Percentiles rank a stretch among this genome's conserved stretches.
Evolutionary conservation across 2,797 vertebrate genomes (phyloP).

Genomic region (Malurus splendens): DNA sequence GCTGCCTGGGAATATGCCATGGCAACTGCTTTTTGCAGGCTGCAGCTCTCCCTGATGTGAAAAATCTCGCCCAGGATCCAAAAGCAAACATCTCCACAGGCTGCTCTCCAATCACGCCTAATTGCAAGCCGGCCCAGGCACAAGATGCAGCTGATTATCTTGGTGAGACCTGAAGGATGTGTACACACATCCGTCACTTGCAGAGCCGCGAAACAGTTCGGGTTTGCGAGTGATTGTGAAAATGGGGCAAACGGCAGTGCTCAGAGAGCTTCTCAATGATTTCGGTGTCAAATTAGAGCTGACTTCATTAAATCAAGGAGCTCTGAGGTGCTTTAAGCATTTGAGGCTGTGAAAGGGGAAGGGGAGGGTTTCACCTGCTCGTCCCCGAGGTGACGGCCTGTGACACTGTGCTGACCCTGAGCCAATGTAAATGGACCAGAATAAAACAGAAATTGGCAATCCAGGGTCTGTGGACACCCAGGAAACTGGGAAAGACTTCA

Average conservation of each 20-base stretch:
- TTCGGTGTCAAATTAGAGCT: neutral
- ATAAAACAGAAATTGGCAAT: neutral
- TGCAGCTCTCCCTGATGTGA: neutral
- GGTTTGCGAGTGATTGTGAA: neutral
- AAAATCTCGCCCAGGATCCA: neutral
- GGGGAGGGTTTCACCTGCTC: neutral
- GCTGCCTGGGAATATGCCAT: neutral
- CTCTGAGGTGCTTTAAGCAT: neutral
- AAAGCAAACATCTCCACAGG: conserved; percentile 21
- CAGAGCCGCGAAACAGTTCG: neutral
- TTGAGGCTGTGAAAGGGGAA: neutral
- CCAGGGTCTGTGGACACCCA: neutral
- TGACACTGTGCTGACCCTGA: neutral
- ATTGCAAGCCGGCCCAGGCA: neutral
- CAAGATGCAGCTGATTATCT: conserved; percentile 21
- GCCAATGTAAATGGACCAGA: neutral
- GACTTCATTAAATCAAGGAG: neutral
- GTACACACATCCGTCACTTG: neutral
- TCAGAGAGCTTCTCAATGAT: neutral
- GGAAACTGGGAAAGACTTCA: neutral
- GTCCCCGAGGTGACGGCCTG: neutral
- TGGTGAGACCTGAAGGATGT: neutral
- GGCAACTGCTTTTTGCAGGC: conserved; percentile 9
- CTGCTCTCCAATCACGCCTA: conserved; percentile 4
- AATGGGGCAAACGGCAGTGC: neutral